phyloP scores from a whole-genome alignment of 1,140 invertebrate species.

The Oryzaephilus surinamensis region DNA sequence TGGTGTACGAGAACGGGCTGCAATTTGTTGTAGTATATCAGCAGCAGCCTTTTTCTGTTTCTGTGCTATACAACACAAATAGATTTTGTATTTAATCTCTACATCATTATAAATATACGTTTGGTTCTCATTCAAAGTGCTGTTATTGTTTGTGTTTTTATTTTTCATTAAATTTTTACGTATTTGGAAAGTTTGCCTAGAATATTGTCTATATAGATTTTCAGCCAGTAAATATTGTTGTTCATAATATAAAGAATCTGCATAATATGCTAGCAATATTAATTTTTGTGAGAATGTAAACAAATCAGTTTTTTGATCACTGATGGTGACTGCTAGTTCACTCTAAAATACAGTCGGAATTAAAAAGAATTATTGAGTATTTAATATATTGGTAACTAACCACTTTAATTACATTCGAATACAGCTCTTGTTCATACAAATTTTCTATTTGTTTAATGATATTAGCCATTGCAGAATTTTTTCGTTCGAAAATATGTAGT shows the following conservation, averaged over 20 bases:
- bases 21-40: conserved; percentile 59
- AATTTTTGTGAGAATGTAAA: conserved; percentile 47
- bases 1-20: conserved; percentile 41
- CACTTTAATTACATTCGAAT: conserved; percentile 45
- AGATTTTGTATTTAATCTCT: conserved; percentile 70
- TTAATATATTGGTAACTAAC: conserved; percentile 27
- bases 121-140: conserved; percentile 9
- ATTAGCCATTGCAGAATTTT: too few relatives aligned
- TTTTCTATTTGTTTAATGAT: conserved; percentile 47
- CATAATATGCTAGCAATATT: conserved; percentile 55
- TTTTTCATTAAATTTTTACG: conserved; percentile 56
- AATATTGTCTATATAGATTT: conserved; percentile 50
- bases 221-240: conserved; percentile 58
- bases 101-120: conserved; percentile 38
- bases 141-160: conserved; percentile 33
- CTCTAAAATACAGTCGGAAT: conserved; percentile 40
- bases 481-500: too few relatives aligned
- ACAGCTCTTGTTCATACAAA: conserved; percentile 46
- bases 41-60: conserved; percentile 54
- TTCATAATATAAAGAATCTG: conserved; percentile 53
- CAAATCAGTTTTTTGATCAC: conserved; percentile 51
- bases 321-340: conserved; percentile 50
- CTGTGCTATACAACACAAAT: conserved; percentile 55
- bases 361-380: conserved; percentile 1
- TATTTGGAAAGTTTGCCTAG: conserved; percentile 59